A percentile compares a stretch with the other conserved stretches of the same genome.
Conservation (phyloP, 2,888 invertebrate species). For the Ennomos quercinarius region DNA sequence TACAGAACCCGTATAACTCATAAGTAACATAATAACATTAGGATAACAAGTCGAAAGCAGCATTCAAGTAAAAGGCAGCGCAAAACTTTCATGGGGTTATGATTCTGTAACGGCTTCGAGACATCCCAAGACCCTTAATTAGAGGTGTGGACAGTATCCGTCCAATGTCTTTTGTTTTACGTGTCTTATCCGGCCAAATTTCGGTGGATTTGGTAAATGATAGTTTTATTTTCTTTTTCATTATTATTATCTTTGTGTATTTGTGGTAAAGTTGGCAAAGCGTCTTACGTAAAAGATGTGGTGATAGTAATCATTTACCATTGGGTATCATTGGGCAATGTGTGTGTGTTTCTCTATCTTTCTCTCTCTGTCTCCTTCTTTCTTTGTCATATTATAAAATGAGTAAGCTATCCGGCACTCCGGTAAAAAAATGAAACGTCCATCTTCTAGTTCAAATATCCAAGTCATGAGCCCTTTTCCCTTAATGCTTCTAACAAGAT, state of each 20-base stretch:
- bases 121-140: conserved; percentile 24
- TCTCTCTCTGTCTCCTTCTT: too few relatives aligned
- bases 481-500: conserved; percentile 35
- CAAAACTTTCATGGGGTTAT: conserved; percentile 30
- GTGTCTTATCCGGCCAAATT: conserved; percentile 1
- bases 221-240: too few relatives aligned
- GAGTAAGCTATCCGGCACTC: neutral
- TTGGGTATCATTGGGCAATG: too few relatives aligned
- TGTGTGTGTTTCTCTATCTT: too few relatives aligned
- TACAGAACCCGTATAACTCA: neutral
- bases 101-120: conserved; percentile 34
- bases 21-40: conserved; percentile 11
- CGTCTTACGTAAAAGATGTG: too few relatives aligned
- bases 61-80: conserved; percentile 29
- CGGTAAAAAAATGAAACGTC: neutral
- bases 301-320: too few relatives aligned
- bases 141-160: conserved; percentile 2
- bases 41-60: conserved; percentile 30
- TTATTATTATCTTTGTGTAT: too few relatives aligned
- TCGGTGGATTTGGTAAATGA: too few relatives aligned
- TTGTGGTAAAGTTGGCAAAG: too few relatives aligned
- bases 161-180: neutral
- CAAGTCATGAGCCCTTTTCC: conserved; percentile 32
- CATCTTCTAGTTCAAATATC: conserved; percentile 15
- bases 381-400: neutral